Percentiles rank a stretch among this genome's conserved stretches.
These are phyloP conservation scores for Scolopax mira DNA, from an alignment of 2,113 vertebrate genomes.

Conservation along the genomic window DNA sequence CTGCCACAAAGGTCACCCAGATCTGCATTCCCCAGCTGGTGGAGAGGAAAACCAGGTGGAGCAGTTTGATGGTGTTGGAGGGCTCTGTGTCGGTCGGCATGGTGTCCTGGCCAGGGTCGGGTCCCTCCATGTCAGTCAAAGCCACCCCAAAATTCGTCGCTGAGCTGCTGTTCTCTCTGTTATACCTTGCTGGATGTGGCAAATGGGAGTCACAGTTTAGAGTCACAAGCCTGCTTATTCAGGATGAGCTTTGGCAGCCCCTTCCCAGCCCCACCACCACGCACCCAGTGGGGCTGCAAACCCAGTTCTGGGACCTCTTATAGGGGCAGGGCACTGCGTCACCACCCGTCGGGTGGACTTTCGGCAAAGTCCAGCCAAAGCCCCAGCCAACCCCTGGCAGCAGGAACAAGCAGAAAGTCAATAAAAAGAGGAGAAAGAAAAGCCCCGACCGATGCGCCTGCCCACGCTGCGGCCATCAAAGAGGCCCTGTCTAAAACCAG, in stretches of 20 bases:
- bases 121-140: background rate
- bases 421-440: background rate
- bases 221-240: background rate
- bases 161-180: background rate
- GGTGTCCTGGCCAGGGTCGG: background rate
- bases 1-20: slow-evolving; percentile 83
- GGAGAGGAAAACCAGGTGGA: slow-evolving; percentile 81
- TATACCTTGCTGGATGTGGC: background rate
- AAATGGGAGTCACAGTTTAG: background rate
- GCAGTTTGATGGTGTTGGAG: slow-evolving; percentile 70
- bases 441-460: background rate
- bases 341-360: background rate
- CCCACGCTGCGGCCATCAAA: rapidly evolving
- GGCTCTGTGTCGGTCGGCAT: slow-evolving; percentile 20
- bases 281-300: rapidly evolving
- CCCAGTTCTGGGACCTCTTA: rapidly evolving
- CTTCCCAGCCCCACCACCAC: background rate
- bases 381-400: background rate
- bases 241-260: background rate
- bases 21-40: slow-evolving; percentile 87
- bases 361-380: background rate
- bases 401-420: background rate
- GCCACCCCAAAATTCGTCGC: rapidly evolving
- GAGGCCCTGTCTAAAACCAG: background rate
- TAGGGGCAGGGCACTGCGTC: background rate